A percentile compares a stretch with the other conserved stretches of the same genome.
Evolutionary conservation across 1,140 invertebrate genomes (phyloP).

Genomic region (Calosoma granatense): DNA sequence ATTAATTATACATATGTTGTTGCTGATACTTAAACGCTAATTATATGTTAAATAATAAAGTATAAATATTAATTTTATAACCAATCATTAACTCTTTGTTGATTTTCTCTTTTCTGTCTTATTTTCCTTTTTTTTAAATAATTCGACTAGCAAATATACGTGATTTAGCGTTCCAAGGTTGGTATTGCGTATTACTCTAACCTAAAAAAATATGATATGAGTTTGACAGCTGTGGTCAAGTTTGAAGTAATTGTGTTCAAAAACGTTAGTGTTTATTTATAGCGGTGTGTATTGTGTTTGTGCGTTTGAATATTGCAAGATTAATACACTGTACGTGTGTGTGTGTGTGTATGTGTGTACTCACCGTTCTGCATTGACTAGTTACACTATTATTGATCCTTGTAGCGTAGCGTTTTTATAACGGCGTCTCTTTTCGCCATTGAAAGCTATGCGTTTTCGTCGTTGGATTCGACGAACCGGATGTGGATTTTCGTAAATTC

Average conservation of each 20-base stretch:
- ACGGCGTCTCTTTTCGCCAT: constrained; percentile 62
- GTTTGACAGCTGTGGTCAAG: no score
- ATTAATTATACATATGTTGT: no score
- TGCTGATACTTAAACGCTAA: no score
- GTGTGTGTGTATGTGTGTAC: no score
- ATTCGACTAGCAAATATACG: neutral
- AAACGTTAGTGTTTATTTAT: no score
- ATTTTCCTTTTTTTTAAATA: neutral
- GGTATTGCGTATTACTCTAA: neutral
- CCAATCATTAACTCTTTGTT: neutral
- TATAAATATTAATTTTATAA: neutral
- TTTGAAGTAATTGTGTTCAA: no score
- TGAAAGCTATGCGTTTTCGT: constrained; percentile 56
- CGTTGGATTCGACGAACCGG: constrained; percentile 34
- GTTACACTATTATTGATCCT: neutral
- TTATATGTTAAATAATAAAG: no score
- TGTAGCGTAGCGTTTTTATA: constrained; percentile 32
- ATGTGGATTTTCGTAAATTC: constrained; percentile 36
- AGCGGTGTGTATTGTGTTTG: no score
- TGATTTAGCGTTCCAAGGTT: neutral
- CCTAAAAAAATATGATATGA: neutral
- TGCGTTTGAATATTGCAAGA: no score
- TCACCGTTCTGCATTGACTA: neutral
- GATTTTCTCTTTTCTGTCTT: neutral
- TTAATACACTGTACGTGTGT: no score